These are phyloP conservation scores for Catostomus latipinnis DNA, from an alignment of 2,797 vertebrate species.

Conservation along the genomic window DNA sequence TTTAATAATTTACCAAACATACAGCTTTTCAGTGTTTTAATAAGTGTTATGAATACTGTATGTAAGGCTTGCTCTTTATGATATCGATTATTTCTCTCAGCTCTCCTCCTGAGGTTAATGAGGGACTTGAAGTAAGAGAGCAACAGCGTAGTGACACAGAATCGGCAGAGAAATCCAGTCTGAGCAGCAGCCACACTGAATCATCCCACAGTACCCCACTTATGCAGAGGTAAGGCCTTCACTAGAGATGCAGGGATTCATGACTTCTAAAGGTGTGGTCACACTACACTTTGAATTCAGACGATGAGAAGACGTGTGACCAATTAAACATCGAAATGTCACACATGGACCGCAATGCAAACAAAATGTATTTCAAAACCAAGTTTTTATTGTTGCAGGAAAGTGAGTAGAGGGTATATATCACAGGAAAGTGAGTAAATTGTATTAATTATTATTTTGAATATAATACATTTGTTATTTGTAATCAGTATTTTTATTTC, in stretches of 20 bases:
- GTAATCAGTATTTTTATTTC: no score
- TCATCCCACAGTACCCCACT: slow-evolving; percentile 70
- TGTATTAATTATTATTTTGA: no score
- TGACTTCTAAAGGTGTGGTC: background rate
- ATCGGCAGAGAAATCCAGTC: slow-evolving; percentile 83
- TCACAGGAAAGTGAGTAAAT: no score
- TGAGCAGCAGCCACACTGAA: slow-evolving; percentile 72
- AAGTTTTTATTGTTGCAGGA: no score
- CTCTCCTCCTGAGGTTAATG: slow-evolving; percentile 60
- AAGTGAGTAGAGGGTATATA: no score
- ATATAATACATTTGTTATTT: no score
- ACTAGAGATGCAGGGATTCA: background rate
- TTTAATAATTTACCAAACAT: background rate
- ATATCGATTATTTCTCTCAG: slow-evolving; percentile 6
- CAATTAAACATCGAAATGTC: no score
- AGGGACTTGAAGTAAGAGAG: slow-evolving; percentile 65
- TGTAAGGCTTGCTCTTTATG: background rate
- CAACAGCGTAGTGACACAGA: slow-evolving; percentile 82
- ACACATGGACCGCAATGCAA: no score
- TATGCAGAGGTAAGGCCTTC: slow-evolving; percentile 63
- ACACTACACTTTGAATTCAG: no score
- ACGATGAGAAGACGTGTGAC: no score
- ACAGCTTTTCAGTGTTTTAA: background rate
- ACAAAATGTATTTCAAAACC: no score
- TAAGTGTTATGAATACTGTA: background rate